Base-by-base conservation (phyloP, 2,888 invertebrate species). In the Chymomyza procnemis region DNA sequence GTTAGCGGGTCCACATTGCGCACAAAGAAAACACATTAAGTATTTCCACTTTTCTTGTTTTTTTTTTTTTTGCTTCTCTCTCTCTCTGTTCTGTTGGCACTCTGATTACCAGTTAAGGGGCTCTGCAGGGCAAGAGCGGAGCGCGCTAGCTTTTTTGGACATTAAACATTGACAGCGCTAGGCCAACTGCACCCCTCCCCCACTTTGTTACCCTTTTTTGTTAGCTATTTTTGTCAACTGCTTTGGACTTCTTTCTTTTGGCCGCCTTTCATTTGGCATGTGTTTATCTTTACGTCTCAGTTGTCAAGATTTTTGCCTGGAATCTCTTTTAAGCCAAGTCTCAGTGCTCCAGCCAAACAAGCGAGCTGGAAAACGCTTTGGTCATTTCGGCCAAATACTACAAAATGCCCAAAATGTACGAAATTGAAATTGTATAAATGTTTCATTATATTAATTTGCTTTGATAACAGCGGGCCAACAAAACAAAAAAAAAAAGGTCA, bases 361-460 rank as follows among this genome's bases (percentile, higher is more conserved):
- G 26, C 26, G 21, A 41, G 34, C 34, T 41, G 34, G 34, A 41
- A 41, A 41, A 41, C 34, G 18, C 54, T 18, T 14, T 61, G 30
- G 26, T 46, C 41, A n/a, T 61, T 61, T 66, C 58, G 64, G 67
- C 26, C 3, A 26, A 26, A 26, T 26, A 8, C 26, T 26, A n/a
- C n/a, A 58, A 56, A 22, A 30, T 30, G 30, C 6, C 3, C 12
- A 9, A 41, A 34, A 41, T 41, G 50, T 41, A 6, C 8, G 55
- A 64, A 79, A 69, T 64, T 71, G 62, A 68, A 79, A 81, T 78
- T 79, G 65, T 69, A 74, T 76, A 75, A 73, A 75, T 82, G 69
- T 74, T 85, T 85, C 85, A 76, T 80, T 79, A 75, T 60, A 66
- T 74, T 79, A 67, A 85, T 73, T 79, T 79, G 48, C 77, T 85